A percentile compares a stretch with the other conserved stretches of the same genome.
These are phyloP conservation scores for Epinotia bilunana DNA, from an alignment of 2,888 invertebrate genomes.

Conservation along the genomic window DNA sequence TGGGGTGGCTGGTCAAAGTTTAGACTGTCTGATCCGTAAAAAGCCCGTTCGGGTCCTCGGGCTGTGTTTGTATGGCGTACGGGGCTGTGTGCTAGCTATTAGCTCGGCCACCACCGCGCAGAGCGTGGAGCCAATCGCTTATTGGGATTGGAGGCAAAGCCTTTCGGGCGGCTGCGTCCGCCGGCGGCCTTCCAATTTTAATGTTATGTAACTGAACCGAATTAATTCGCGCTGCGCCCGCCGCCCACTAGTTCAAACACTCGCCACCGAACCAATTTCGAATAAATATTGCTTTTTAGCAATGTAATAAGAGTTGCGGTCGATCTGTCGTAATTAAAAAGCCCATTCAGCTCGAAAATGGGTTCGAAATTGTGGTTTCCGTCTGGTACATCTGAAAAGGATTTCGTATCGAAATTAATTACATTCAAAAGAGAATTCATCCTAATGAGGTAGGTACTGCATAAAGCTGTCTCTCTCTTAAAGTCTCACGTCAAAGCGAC, in stretches of 20 bases:
- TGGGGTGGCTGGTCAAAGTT: slow-evolving; percentile 53
- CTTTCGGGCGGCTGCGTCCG: slow-evolving; percentile 57
- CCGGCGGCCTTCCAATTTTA: slow-evolving; percentile 64
- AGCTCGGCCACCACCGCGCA: slow-evolving; percentile 48
- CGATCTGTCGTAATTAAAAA: slow-evolving; percentile 65
- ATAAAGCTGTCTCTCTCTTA: background rate
- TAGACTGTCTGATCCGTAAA: slow-evolving; percentile 71
- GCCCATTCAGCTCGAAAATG: slow-evolving; percentile 54
- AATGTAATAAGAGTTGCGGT: slow-evolving; percentile 60
- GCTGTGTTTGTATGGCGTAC: slow-evolving; percentile 68
- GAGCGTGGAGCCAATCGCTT: slow-evolving; percentile 64
- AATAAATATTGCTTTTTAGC: slow-evolving; percentile 67
- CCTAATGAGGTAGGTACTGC: slow-evolving; percentile 6
- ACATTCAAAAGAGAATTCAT: slow-evolving; percentile 6
- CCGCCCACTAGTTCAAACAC: slow-evolving; percentile 60
- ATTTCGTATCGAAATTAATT: slow-evolving; percentile 20
- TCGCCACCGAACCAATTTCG: slow-evolving; percentile 57
- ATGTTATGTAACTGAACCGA: slow-evolving; percentile 67
- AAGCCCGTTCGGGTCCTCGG: slow-evolving; percentile 56
- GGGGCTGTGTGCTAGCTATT: slow-evolving; percentile 51
- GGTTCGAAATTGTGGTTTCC: slow-evolving; percentile 48
- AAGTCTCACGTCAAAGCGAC: background rate
- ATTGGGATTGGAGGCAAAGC: slow-evolving; percentile 68
- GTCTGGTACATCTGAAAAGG: slow-evolving; percentile 39
- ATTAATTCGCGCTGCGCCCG: slow-evolving; percentile 61